Base-by-base conservation (phyloP, 2,113 vertebrate species). In the Zootoca vivipara region DNA sequence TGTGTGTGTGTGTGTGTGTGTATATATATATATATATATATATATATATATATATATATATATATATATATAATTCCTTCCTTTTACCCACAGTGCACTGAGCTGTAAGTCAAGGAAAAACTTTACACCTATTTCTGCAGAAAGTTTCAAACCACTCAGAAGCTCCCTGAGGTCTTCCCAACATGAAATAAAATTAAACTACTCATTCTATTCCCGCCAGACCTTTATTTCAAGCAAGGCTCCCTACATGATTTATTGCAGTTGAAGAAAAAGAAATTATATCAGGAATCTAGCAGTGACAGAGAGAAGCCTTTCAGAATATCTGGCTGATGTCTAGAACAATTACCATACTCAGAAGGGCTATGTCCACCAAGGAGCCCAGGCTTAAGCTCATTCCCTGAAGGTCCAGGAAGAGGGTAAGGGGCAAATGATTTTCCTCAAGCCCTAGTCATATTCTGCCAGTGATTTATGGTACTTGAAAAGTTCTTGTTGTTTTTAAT, bases 91-190 rank as follows among this genome's bases (percentile, higher is more conserved):
- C 3, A 24, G 40, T n/a, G 20, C 64, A 70, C 35, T 69, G 35
- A 86, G 78, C 26, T 86, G 72, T 75, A 81, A 82, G 74, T 74
- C 62, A 67, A 89, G 70, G 69, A 56, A 40, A 82, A 86, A 86
- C 85, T 75, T 85, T 75, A 82, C 33, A 15, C 72, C 30, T 56
- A 65, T 83, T 88, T 89, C 40, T 79, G 40, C 42, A 75, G 85
- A 70, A 78, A 86, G 10, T 70, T 78, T 86, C 86, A 56, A 86
- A 74, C 70, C 78, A 58, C 42, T 33, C 72, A 82, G 62, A 85
- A 81, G 42, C 18, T 89, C 78, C 78, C 78, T 69, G 38, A 16
- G 33, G 89, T 82, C 35, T 86, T 82, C 35, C 18, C 42, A 86
- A 82, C 79, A 82, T 86, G 85, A 78, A 86, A 78, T 86, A 86